Evolutionary conservation across 2,888 invertebrate genomes (phyloP), one percentile per base, ranked within the genome.

Genomic region (Hipparchia semele): DNA sequence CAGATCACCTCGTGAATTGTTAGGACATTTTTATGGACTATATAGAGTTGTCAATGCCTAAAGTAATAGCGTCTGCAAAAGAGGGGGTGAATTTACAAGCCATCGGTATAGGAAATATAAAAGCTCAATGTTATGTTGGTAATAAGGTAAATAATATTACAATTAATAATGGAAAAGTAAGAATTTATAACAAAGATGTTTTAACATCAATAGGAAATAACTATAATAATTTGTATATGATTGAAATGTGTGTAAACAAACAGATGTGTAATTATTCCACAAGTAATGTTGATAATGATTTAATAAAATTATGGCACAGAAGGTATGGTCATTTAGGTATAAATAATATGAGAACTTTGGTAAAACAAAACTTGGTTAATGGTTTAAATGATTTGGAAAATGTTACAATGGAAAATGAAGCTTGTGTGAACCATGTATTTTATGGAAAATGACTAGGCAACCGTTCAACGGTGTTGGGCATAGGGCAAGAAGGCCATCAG

Each of bases 311-410:
- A 54, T 54, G 54, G 54, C 54, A 54, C 13, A 64, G 12, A n/a
- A 45, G 49, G 12, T 64, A n/a, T 64, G 62, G 45, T 12, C 62
- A 74, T 8, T n/a, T 79, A 8, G 53, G 75, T 39, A 79, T 79
- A 6, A 45, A 77, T 66, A 78, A 78, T 51, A 76, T 79, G 72
- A 78, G 79, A 74, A 79, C 78, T 23, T 12, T 64, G 5, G 49
- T 64, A 64, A 12, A 64, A 46, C 12, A 64, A 23, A 46, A 64
- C 46, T 45, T 64, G n/a, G 62, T 64, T 46, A n/a, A 64, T 39
- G 62, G 62, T 6, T 64, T 64, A 46, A 64, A 64, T 64, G 62
- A 64, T 45, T 64, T 64, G 49, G 46, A 39, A 64, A n/a, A n/a
- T 46, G 12, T 39, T n/a, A 64, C 49, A 64, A 64, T 64, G 0